Evolutionary conservation across 2,113 vertebrate genomes (phyloP).

Genomic region (Cephalopholis sonnerati): DNA sequence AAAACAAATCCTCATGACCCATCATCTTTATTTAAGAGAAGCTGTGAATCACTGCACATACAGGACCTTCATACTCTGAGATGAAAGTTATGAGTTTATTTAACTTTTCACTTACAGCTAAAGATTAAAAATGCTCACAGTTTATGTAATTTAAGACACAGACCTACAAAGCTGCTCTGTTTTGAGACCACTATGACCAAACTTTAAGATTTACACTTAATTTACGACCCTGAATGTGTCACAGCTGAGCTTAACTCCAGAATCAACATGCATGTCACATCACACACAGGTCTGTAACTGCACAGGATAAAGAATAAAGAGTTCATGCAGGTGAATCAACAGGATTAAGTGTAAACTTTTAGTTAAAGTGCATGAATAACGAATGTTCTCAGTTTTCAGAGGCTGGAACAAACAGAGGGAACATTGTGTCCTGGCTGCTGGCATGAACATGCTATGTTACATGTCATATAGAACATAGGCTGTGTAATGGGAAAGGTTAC

Average conservation of each 20-base stretch:
- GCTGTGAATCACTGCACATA: neutral
- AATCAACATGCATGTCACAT: neutral
- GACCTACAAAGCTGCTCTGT: neutral
- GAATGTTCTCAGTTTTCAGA: neutral
- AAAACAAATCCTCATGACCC: neutral
- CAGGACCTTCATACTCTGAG: neutral
- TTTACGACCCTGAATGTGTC: neutral
- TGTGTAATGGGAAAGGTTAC: no score
- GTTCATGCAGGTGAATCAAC: no score
- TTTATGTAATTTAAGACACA: neutral
- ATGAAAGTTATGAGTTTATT: neutral
- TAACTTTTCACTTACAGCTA: neutral
- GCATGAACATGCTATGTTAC: neutral
- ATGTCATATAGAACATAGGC: neutral
- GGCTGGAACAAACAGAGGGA: neutral
- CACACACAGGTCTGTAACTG: neutral
- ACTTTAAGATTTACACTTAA: neutral
- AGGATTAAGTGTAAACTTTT: neutral
- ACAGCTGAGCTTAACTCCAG: neutral
- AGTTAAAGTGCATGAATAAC: neutral
- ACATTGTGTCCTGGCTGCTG: conserved; percentile 29
- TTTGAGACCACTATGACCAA: neutral
- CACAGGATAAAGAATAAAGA: neutral
- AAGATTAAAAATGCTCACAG: neutral
- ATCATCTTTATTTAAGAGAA: neutral